Evolutionary conservation across 1,140 invertebrate species (phyloP), one percentile per base, ranked within the genome.

Genomic region (Cylas formicarius): DNA sequence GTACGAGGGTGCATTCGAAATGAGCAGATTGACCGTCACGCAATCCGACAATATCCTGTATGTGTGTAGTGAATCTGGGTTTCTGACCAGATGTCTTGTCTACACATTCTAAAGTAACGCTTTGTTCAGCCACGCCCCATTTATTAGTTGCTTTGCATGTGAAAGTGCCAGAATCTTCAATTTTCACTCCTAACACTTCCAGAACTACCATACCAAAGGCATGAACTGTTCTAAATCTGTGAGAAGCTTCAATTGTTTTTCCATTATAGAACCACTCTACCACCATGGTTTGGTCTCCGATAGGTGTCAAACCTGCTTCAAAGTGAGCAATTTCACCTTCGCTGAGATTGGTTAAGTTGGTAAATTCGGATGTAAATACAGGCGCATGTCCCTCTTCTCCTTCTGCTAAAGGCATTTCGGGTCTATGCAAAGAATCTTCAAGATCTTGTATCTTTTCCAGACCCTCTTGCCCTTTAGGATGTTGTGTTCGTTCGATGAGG

Each of bases 221-320:
- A 60, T 94, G 88, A 16, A 93, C 90, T 20, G 89, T 94, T 58
- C 89, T 75, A 24, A 86, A 86, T 22, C 91, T 78, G 65, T 90
- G 86, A 67, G 87, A 90, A 16, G 90, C 88, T 68, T 90, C 85
- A 32, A 96, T 73, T 0, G 79, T 60, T 65, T 95, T 83, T 22
- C 84, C 87, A 66, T 99, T 93, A 58, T 88, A 95, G 73, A 94
- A 94, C 94, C 94, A 99, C 73, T 97, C 91, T 18, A 98, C 89
- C 18, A 84, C 78, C 92, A 97, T 97, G 18, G 83, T 89, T 61
- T 96, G 90, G 66, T 97, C 93, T 16, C 91, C 91, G 35, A 90
- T 83, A 8, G 93, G 93, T 28, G 90, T 84, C 0, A 97, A 72
- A 24, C 87, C 90, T 10, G 90, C 92, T 69, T 97, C 92, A 63